A percentile compares a stretch with the other conserved stretches of the same genome.
Conservation (phyloP, 2,797 vertebrate species). For the Ceyx erithaca region DNA sequence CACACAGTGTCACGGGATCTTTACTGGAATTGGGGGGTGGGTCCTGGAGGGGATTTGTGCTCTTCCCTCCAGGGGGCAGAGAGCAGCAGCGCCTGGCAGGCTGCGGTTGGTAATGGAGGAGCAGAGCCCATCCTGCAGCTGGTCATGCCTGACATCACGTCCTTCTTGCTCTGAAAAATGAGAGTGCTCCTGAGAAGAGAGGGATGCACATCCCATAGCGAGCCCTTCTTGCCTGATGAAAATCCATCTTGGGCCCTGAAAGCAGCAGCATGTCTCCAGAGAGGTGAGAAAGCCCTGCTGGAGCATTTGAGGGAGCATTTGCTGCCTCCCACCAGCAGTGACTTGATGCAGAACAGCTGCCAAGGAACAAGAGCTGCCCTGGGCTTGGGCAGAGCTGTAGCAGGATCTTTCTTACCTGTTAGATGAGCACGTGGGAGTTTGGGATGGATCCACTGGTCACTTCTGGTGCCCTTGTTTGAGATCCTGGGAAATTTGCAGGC, state of each 20-base stretch:
- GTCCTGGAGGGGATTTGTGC: not conserved
- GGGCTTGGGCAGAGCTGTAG: not conserved
- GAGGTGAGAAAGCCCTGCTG: not conserved
- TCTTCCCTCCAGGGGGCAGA: not conserved
- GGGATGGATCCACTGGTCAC: not conserved
- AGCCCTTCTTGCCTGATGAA: not conserved
- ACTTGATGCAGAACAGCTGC: not conserved
- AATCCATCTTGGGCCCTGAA: not conserved
- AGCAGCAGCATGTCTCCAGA: not conserved
- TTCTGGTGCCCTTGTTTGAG: not conserved
- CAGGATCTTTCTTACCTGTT: not conserved
- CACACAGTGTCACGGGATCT: conserved; percentile 46
- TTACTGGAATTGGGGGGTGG: conserved; percentile 7
- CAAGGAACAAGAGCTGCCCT: not conserved
- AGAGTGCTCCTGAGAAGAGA: conserved; percentile 23
- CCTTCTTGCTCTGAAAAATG: conserved; percentile 45
- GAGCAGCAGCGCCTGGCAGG: not conserved
- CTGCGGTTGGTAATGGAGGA: conserved; percentile 4
- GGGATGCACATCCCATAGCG: not conserved
- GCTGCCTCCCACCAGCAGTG: not conserved
- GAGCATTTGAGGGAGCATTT: not conserved
- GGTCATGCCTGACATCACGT: conserved; percentile 13
- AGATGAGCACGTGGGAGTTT: accelerated
- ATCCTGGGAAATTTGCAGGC: not conserved
- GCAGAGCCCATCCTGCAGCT: not conserved